Evolutionary conservation across 2,113 vertebrate genomes (phyloP), one percentile per base, ranked within the genome.

Genomic region (Scolopax mira): DNA sequence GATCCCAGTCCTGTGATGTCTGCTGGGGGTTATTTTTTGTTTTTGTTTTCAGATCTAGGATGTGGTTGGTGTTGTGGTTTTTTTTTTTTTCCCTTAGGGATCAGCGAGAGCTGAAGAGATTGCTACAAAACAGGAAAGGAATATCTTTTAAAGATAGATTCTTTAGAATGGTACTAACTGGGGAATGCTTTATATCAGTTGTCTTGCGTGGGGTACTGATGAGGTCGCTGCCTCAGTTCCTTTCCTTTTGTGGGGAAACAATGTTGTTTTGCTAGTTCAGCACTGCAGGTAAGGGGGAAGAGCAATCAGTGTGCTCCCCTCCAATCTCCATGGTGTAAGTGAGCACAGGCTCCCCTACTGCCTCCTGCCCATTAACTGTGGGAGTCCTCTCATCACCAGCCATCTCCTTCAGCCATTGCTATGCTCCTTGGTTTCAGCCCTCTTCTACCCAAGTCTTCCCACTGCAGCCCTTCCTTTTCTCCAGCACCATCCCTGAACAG

Each of bases 1-100:
- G 92, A 97, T 97, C 95, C 96, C 95, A 96, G 94, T 95, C 92
- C 93, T 97, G 88, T 93, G 96, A 96, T 96, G 92, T 96, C 93
- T 97, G 66, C 80, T 95, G 88, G 88, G 95, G 70, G 69, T 96
- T 95, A 89, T 85, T 91, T 97, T 96, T 88, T 87, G 62, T 2
- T 96, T 94, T 95, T 96, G 79, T 93, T 94, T 96, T 91, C 87
- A 94, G 65, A 95, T 93, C 48, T 51, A 58, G 69, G 67, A 35
- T 81, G 57, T 46, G 74, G 48, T 57, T 93, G 77, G 65, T 58
- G 41, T 42, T 42, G 41, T 42, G 23, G 37, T 27, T 27, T 62
- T 55, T 51, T 23, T 19, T 18, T 73, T 84, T 79, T 17, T 17
- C 42, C 42, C 42, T 42, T 61, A 55, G 23, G 60, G 64, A 96